Percentiles rank a stretch among this genome's conserved stretches.
Conservation (phyloP, 2,113 vertebrate species). For the Percopsis transmontana region DNA sequence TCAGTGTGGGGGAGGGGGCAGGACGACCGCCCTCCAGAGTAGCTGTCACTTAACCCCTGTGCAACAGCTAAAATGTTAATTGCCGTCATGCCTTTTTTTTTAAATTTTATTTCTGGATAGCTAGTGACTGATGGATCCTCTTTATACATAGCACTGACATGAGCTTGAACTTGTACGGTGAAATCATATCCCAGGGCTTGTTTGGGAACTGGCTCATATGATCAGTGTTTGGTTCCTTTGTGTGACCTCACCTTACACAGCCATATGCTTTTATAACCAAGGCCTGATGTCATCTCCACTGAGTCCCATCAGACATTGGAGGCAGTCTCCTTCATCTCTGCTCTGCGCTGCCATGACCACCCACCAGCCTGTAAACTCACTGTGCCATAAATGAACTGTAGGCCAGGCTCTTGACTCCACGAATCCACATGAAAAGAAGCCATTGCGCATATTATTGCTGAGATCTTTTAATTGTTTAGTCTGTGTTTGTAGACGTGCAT, state of each 20-base stretch:
- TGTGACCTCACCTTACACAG: conserved; percentile 5
- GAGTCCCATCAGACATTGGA: not conserved
- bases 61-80: not conserved
- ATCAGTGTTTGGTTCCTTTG: not conserved
- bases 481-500: not conserved
- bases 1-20: not conserved
- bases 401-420: not conserved
- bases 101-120: not conserved
- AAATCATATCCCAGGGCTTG: not conserved
- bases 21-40: too few species aligned
- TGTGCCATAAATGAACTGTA: not conserved
- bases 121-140: not conserved
- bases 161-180: not conserved
- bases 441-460: not conserved
- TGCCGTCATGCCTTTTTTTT: not conserved
- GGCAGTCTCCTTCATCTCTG: not conserved
- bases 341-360: conserved; percentile 2
- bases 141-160: not conserved
- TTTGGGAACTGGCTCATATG: not conserved
- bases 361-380: conserved; percentile 1
- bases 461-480: not conserved
- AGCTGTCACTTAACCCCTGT: conserved; percentile 6
- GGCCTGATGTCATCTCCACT: conserved; percentile 7
- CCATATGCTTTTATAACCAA: conserved; percentile 5
- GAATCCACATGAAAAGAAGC: not conserved